Conservation (phyloP, 2,888 invertebrate genomes). For the Steinernema carpocapsae region DNA sequence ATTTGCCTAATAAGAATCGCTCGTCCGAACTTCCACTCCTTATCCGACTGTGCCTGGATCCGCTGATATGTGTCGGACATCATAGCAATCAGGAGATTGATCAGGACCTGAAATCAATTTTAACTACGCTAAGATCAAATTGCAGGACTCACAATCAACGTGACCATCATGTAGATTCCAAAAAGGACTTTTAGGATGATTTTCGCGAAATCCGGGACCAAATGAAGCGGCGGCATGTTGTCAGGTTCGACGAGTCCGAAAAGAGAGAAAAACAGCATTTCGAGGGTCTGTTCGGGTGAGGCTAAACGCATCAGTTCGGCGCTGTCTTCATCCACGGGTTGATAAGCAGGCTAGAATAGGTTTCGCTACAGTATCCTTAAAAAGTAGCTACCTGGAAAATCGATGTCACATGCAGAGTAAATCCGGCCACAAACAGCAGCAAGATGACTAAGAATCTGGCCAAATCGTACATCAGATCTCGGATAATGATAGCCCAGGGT, state of each 20-base stretch:
- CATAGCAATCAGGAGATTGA: constrained; percentile 99
- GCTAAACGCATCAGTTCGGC: constrained; percentile 67
- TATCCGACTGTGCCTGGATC: constrained; percentile 94
- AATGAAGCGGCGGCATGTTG: constrained; percentile 73
- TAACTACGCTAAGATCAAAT: not conserved
- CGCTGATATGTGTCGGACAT: constrained; percentile 99
- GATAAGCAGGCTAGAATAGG: constrained; percentile 65
- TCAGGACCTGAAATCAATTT: constrained; percentile 76
- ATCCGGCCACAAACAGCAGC: constrained; percentile 96
- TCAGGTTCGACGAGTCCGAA: constrained; percentile 74
- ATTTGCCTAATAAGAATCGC: constrained; percentile 97
- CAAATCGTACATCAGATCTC: constrained; percentile 74
- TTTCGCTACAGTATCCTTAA: not conserved
- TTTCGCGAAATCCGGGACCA: constrained; percentile 69
- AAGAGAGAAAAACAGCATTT: constrained; percentile 83
- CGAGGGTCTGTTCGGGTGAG: constrained; percentile 80
- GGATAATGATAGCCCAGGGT: constrained; percentile 99
- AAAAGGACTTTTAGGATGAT: constrained; percentile 76
- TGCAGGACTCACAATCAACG: constrained; percentile 76
- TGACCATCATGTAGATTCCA: constrained; percentile 96
- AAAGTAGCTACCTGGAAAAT: constrained; percentile 83
- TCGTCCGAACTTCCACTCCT: constrained; percentile 99
- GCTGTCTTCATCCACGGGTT: constrained; percentile 66
- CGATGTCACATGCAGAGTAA: constrained; percentile 87
- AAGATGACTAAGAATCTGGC: constrained; percentile 87